A percentile compares a stretch with the other conserved stretches of the same genome.
phyloP scores from a whole-genome alignment of 1,140 invertebrate species.

The Neodiprion lecontei region DNA sequence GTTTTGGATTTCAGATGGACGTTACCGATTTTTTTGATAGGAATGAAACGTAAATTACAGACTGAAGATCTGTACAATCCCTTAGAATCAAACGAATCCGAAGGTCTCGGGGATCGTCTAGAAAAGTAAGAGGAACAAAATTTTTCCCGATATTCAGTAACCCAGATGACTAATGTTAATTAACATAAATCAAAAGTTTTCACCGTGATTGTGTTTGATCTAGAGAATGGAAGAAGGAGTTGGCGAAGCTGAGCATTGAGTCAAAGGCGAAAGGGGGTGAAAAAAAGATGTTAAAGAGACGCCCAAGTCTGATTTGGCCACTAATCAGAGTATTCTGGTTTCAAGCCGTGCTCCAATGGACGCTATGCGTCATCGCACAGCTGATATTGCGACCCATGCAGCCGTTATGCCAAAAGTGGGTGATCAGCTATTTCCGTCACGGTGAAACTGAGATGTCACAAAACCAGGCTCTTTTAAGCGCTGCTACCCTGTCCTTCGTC shows the following conservation, averaged over 20 bases:
- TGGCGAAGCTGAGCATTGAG: slow-evolving; percentile 41
- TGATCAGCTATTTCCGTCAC: slow-evolving; percentile 63
- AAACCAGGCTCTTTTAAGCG: slow-evolving; percentile 50
- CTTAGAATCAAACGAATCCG: too few relatives aligned
- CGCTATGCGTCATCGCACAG: slow-evolving; percentile 50
- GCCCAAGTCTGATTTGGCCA: slow-evolving; percentile 57
- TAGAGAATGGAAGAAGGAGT: slow-evolving; percentile 62
- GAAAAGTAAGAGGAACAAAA: too few relatives aligned
- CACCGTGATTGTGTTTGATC: too few relatives aligned
- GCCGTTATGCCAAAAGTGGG: slow-evolving; percentile 62
- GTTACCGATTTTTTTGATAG: too few relatives aligned
- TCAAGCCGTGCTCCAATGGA: slow-evolving; percentile 53
- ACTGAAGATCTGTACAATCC: too few relatives aligned
- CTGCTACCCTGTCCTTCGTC: slow-evolving; percentile 46
- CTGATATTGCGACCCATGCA: slow-evolving; percentile 47
- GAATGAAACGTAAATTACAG: too few relatives aligned
- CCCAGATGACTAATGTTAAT: too few relatives aligned
- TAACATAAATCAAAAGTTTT: too few relatives aligned
- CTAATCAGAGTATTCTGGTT: slow-evolving; percentile 58
- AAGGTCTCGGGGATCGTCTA: too few relatives aligned
- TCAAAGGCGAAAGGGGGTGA: slow-evolving; percentile 37
- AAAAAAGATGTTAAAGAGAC: slow-evolving; percentile 30
- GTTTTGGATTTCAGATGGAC: too few relatives aligned
- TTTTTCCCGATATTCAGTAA: too few relatives aligned
- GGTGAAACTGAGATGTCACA: slow-evolving; percentile 33